Conservation (phyloP, 2,797 vertebrate genomes). For the Jordanella pulchra region DNA sequence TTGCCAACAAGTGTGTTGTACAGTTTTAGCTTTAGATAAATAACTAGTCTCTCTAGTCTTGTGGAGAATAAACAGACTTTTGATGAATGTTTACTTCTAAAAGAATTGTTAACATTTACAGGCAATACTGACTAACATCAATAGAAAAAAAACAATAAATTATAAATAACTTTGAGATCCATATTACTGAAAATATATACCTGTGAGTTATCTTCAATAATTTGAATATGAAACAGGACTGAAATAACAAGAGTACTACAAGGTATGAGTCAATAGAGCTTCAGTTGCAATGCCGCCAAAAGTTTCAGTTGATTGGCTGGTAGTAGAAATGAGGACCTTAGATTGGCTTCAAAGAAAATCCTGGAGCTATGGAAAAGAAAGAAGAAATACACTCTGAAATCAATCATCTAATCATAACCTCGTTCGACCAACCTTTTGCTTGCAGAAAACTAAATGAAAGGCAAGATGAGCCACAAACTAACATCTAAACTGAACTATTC, state of each 20-base stretch:
- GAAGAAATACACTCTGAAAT: not conserved
- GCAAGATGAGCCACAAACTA: not conserved
- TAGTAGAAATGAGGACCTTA: not conserved
- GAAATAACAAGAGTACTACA: not conserved
- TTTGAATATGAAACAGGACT: not conserved
- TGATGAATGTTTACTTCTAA: too few species aligned
- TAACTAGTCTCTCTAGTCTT: not conserved
- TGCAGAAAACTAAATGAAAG: not conserved
- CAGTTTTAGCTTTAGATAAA: not conserved
- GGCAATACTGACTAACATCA: not conserved
- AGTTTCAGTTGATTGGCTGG: not conserved
- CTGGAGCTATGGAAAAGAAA: not conserved
- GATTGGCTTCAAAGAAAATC: constrained; percentile 2
- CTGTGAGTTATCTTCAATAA: not conserved
- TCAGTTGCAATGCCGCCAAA: not conserved
- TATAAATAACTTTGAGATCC: not conserved
- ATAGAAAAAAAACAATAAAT: not conserved
- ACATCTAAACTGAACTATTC: not conserved
- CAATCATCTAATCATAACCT: not conserved
- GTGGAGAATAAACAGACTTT: not conserved
- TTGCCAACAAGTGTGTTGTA: too few species aligned
- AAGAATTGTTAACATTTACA: not conserved
- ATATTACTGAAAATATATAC: not conserved
- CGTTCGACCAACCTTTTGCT: not conserved
- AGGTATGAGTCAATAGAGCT: not conserved